Evolutionary conservation across 2,888 invertebrate genomes (phyloP).

Genomic region (Pachycephus smyrnensis): DNA sequence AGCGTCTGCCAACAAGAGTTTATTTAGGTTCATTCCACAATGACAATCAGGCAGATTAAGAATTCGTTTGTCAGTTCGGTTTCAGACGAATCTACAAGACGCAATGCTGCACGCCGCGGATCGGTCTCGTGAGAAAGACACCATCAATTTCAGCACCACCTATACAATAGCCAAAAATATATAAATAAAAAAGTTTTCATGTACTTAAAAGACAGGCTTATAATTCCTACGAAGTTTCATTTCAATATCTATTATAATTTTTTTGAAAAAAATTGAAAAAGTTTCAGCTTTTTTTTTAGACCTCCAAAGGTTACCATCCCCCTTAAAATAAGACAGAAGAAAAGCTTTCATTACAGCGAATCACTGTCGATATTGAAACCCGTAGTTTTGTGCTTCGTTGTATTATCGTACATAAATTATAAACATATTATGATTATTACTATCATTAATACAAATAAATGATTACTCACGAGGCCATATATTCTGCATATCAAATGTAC

Average conservation of each 20-base stretch:
- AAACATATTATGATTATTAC: conserved; percentile 8
- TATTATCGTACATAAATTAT: conserved; percentile 10
- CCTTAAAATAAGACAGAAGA: neutral
- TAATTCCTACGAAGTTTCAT: neutral
- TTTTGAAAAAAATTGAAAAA: neutral
- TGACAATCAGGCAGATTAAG: neutral
- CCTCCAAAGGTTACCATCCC: neutral
- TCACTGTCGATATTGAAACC: neutral
- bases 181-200: no score
- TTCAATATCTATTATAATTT: neutral
- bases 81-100: neutral
- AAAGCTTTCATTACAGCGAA: neutral
- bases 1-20: no score
- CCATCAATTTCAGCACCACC: no score
- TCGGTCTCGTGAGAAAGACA: neutral
- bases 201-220: neutral
- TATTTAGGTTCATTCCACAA: no score
- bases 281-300: neutral
- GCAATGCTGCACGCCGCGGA: neutral
- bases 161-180: neutral
- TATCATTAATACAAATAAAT: conserved; percentile 10
- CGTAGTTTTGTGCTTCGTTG: conserved; percentile 10
- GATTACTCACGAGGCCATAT: conserved; percentile 7
- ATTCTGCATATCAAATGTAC: neutral
- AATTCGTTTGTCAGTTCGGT: neutral